Evolutionary conservation across 1,140 invertebrate genomes (phyloP).

Genomic region (Teleogryllus occipitalis): DNA sequence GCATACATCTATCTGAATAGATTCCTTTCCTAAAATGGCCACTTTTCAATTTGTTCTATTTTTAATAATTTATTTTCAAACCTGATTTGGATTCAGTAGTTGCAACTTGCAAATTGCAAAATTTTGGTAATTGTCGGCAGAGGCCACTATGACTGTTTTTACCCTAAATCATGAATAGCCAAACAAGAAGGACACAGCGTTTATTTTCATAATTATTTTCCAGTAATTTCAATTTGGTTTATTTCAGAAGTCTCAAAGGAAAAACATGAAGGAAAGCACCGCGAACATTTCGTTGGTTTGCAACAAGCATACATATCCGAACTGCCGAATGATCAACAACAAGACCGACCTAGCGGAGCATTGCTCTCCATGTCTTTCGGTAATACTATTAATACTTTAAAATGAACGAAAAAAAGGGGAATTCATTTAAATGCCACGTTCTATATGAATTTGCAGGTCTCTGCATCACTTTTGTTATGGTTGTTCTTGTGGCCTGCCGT

Average conservation of each 20-base stretch:
- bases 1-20: too few relatives aligned
- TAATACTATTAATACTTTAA: background rate
- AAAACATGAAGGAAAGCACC: background rate
- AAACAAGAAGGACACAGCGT: too few relatives aligned
- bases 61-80: too few relatives aligned
- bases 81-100: too few relatives aligned
- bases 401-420: background rate
- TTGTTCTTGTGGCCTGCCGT: slow-evolving; percentile 73
- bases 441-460: slow-evolving; percentile 44
- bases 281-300: background rate
- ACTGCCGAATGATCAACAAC: background rate
- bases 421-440: background rate
- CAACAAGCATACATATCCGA: background rate
- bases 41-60: too few relatives aligned
- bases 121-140: too few relatives aligned
- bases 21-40: too few relatives aligned
- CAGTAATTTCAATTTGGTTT: too few relatives aligned
- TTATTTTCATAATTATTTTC: too few relatives aligned
- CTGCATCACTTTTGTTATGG: slow-evolving; percentile 57
- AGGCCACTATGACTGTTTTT: too few relatives aligned
- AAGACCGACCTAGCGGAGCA: background rate
- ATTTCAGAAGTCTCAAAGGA: background rate
- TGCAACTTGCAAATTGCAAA: too few relatives aligned
- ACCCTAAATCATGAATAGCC: too few relatives aligned
- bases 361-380: background rate